These are phyloP conservation scores for Corythoichthys haematopterus DNA, from an alignment of 2,113 vertebrate genomes.

Conservation along the genomic window DNA sequence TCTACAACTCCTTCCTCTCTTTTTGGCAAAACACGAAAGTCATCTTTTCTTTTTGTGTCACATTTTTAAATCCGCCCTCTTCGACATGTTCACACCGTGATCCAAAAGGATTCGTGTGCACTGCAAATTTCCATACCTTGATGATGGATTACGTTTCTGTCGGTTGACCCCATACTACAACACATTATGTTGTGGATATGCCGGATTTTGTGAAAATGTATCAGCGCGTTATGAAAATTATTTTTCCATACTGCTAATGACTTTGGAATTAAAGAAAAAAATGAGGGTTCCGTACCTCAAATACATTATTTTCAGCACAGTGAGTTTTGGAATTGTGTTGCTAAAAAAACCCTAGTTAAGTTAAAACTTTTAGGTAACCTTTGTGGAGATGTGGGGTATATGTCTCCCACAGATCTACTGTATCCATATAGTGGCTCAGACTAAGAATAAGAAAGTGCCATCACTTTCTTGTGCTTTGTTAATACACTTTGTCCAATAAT, in stretches of 20 bases:
- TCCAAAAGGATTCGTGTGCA: neutral
- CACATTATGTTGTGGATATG: neutral
- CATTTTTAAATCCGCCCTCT: neutral
- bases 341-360: neutral
- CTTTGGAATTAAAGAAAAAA: neutral
- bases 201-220: neutral
- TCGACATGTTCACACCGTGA: conserved; percentile 3
- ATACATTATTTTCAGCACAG: neutral
- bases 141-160: conserved; percentile 28
- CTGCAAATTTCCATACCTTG: neutral
- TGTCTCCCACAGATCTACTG: too few species aligned
- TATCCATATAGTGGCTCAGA: too few species aligned
- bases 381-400: neutral
- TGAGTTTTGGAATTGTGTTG: neutral
- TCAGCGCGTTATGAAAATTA: neutral
- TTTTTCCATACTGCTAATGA: neutral
- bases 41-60: conserved; percentile 20
- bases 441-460: neutral
- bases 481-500: neutral
- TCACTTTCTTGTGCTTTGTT: neutral
- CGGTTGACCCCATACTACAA: neutral
- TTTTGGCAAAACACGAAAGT: conserved; percentile 1
- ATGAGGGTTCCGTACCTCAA: neutral
- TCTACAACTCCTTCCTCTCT: conserved; percentile 2
- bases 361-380: neutral